Evolutionary conservation across 2,888 invertebrate species (phyloP), one percentile per base, ranked within the genome.

Genomic region (Aethes cnicana): DNA sequence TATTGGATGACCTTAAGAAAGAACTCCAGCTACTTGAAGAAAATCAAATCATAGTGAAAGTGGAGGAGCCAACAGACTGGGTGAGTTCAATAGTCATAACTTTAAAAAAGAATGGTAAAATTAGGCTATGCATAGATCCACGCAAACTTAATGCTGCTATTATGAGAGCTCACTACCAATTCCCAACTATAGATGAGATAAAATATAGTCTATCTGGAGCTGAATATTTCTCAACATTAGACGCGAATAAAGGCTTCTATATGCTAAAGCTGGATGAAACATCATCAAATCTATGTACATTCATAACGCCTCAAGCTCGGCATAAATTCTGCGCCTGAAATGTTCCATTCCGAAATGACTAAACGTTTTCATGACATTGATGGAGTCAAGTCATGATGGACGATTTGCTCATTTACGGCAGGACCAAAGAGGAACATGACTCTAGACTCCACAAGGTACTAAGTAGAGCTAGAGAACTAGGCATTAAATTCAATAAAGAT

Each of bases 401-500:
- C 23, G 59, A 57, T 20, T 41, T 57, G 6, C 42, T 57, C 7
- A 55, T 60, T 2, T 49, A 42, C 44, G 57, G 57, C 4, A 2
- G 9, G 0, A 58, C 50, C 1, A 23, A 16, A 9, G 44, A 30
- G 7, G 44, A 58, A 6, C 59, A 61, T 18, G 54, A 62, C 47
- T 25, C 4, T 1, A 17, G 56, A 4, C 30, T 61, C 0, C 25
- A 43, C 17, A 9, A 7, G 2, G 17, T 61, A 4, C 17, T 59
- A 11, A 50, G 59, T 3, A 47, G 56, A n/a, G 54, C 54, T 0
- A 14, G 43, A 4, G 9, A 56, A 8, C 48, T 58, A 11, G 53
- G 54, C 30, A 47, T 59, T 7, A 57, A 56, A 32, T 57, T 57
- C 25, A 59, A 59, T 41, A 9, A 9, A 4, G 48, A 53, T 1